Evolutionary conservation across 35 echinoderm and acorn worm genomes (phyloP).

Genomic region (Chiridota heheva): DNA sequence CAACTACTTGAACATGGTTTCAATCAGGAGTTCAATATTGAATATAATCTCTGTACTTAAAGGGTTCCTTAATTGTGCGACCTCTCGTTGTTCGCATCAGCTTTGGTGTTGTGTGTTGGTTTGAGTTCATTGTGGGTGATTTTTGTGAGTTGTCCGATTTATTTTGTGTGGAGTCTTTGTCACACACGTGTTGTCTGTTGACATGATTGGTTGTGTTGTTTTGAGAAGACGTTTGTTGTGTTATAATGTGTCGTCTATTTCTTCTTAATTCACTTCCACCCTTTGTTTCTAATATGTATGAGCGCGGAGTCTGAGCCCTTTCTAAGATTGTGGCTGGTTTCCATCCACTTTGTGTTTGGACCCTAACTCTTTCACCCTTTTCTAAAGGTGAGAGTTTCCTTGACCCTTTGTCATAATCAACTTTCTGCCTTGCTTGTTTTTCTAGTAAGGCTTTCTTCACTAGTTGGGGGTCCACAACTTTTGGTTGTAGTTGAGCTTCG

Average conservation of each 20-base stretch:
- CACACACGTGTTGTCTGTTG: too few species aligned
- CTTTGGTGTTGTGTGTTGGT: too few species aligned
- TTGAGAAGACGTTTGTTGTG: too few species aligned
- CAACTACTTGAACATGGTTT: too few species aligned
- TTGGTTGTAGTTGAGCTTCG: constrained; percentile 13
- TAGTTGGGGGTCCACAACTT: neutral
- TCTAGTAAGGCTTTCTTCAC: neutral
- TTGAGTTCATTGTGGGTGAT: too few species aligned
- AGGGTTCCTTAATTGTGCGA: too few species aligned
- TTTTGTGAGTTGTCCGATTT: too few species aligned
- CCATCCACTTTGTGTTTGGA: constrained; percentile 12
- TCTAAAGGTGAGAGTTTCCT: neutral
- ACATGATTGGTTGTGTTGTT: too few species aligned
- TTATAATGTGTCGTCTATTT: constrained; percentile 32
- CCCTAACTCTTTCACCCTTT: constrained; percentile 11
- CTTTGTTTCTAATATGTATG: constrained; percentile 18
- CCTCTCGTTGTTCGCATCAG: too few species aligned
- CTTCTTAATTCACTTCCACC: constrained; percentile 1
- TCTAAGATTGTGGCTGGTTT: constrained; percentile 22
- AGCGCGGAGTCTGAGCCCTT: constrained; percentile 14
- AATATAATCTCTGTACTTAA: too few species aligned
- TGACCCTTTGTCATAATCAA: constrained; percentile 8
- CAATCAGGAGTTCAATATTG: too few species aligned
- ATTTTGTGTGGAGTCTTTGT: too few species aligned
- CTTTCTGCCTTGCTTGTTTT: constrained; percentile 32